phyloP scores from a whole-genome alignment of 2,888 invertebrate species.

The Adineta ricciae region DNA sequence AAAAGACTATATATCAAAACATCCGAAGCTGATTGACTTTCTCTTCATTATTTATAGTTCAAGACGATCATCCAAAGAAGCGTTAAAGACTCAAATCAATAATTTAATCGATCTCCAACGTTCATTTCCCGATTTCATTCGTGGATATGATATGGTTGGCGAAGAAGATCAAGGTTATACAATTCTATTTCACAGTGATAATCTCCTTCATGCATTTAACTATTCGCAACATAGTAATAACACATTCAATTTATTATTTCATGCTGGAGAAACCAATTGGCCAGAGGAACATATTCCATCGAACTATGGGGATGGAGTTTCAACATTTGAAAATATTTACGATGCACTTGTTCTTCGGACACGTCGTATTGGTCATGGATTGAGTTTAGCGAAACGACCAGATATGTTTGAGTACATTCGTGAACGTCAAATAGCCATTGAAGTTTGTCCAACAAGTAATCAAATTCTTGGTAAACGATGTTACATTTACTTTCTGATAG shows the following conservation, averaged over 20 bases:
- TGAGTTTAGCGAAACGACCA: conserved; percentile 37
- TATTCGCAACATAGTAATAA: conserved; percentile 9
- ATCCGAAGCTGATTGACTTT: conserved; percentile 28
- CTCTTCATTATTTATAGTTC: conserved; percentile 18
- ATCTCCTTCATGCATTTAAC: conserved; percentile 20
- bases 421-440: conserved; percentile 35
- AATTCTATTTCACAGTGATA: conserved; percentile 31
- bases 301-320: conserved; percentile 32
- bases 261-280: conserved; percentile 32
- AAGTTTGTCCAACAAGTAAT: conserved; percentile 37
- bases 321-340: conserved; percentile 37
- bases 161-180: conserved; percentile 34
- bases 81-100: not conserved
- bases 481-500: not conserved
- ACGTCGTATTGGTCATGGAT: conserved; percentile 37
- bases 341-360: conserved; percentile 37
- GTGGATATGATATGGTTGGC: conserved; percentile 33
- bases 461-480: conserved; percentile 36
- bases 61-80: not conserved
- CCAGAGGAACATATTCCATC: conserved; percentile 19
- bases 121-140: conserved; percentile 25
- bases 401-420: conserved; percentile 31
- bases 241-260: conserved; percentile 28
- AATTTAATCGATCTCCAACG: conserved; percentile 1
- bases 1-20: conserved; percentile 17